Evolutionary conservation across 2,888 invertebrate genomes (phyloP).

Genomic region (Creontiades dilutus): DNA sequence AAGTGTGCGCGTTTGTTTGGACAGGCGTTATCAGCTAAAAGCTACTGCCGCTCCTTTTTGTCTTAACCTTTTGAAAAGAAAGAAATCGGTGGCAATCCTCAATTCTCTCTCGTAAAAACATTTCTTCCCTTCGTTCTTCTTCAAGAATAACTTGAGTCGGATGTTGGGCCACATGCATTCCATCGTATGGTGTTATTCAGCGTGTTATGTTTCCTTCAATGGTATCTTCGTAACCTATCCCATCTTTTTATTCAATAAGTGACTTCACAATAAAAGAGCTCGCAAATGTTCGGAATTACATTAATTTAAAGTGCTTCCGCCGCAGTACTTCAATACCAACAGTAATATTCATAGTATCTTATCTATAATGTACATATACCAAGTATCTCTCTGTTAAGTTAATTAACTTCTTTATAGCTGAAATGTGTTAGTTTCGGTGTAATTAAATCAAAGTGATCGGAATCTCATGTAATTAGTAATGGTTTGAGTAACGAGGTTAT

Average conservation of each 20-base stretch:
- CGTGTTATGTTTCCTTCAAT: not conserved
- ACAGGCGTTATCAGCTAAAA: conserved; percentile 38
- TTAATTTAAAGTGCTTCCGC: no score
- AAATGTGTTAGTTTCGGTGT: not conserved
- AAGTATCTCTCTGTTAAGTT: no score
- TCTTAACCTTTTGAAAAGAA: conserved; percentile 42
- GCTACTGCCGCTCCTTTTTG: conserved; percentile 17
- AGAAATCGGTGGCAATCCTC: conserved; percentile 34
- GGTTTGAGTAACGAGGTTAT: no score
- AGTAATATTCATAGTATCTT: no score
- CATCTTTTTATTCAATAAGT: not conserved
- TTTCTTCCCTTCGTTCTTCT: not conserved
- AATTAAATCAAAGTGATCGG: not conserved
- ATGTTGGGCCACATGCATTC: not conserved
- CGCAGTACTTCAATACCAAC: no score
- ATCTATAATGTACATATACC: no score
- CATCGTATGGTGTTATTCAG: not conserved
- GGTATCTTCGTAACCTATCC: not conserved
- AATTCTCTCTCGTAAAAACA: conserved; percentile 18
- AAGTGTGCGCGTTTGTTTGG: conserved; percentile 21
- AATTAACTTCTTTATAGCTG: no score
- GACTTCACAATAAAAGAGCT: not conserved
- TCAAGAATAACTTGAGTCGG: conserved; percentile 14
- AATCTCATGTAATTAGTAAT: not conserved
- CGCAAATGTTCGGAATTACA: no score